Percentiles rank a stretch among this genome's conserved stretches.
Conservation (phyloP, 2,888 invertebrate genomes). For the Drosophila gaucha region DNA sequence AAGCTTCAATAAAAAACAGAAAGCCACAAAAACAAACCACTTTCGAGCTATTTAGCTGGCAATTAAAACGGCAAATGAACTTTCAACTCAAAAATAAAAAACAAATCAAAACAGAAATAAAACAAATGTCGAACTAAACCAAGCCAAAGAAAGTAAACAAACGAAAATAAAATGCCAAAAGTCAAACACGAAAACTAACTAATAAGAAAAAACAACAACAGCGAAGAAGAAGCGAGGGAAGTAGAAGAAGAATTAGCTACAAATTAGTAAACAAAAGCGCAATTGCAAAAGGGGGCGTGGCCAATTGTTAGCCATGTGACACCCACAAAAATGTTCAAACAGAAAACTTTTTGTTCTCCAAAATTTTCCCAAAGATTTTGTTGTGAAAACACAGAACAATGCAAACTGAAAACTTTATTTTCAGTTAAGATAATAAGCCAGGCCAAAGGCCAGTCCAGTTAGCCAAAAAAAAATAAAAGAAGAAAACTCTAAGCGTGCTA, state of each 20-base stretch:
- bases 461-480: slow-evolving; percentile 14
- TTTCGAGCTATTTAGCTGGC: slow-evolving; percentile 75
- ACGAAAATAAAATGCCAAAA: slow-evolving; percentile 23
- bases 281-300: slow-evolving; percentile 53
- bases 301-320: slow-evolving; percentile 44
- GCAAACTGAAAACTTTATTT: slow-evolving; percentile 48
- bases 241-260: slow-evolving; percentile 43
- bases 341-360: slow-evolving; percentile 54
- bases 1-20: slow-evolving; percentile 27
- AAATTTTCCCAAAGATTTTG: slow-evolving; percentile 8
- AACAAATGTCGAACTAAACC: slow-evolving; percentile 57
- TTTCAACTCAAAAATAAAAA: slow-evolving; percentile 52
- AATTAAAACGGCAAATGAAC: slow-evolving; percentile 79
- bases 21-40: slow-evolving; percentile 49
- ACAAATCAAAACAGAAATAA: slow-evolving; percentile 13
- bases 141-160: slow-evolving; percentile 76
- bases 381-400: slow-evolving; percentile 55
- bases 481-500: slow-evolving; percentile 3
- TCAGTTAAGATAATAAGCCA: slow-evolving; percentile 55
- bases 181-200: slow-evolving; percentile 52
- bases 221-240: slow-evolving; percentile 2
- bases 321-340: slow-evolving; percentile 64
- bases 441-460: slow-evolving; percentile 35
- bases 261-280: slow-evolving; percentile 77
- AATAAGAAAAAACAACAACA: slow-evolving; percentile 23